Evolutionary conservation across 2,888 invertebrate species (phyloP).

Genomic region (Ecliptopera silaceata): DNA sequence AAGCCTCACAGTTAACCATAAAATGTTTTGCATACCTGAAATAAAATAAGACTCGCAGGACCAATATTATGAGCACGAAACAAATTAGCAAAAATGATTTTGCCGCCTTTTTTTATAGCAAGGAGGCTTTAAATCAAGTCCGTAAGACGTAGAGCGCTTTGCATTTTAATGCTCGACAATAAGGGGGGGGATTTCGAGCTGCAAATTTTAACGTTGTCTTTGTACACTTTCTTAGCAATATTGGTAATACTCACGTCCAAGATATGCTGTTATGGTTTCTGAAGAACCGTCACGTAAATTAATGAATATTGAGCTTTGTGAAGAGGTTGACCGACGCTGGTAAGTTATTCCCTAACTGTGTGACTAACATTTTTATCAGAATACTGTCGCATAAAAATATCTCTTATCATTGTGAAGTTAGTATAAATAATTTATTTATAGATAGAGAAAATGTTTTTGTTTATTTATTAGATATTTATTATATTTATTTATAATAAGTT

Average conservation of each 20-base stretch:
- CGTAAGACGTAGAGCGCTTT: conserved; percentile 39
- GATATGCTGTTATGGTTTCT: conserved; percentile 63
- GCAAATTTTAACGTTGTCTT: conserved; percentile 43
- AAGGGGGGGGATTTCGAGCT: conserved; percentile 36
- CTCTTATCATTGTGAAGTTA: no score
- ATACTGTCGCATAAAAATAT: no score
- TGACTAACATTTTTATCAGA: conserved; percentile 30
- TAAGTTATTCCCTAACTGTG: conserved; percentile 59
- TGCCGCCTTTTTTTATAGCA: conserved; percentile 39
- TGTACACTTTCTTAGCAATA: conserved; percentile 49
- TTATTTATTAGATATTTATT: no score
- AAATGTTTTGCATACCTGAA: conserved; percentile 60
- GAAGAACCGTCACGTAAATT: conserved; percentile 68
- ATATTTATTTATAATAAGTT: no score
- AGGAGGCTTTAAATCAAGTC: conserved; percentile 30
- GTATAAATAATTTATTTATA: no score
- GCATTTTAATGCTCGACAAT: conserved; percentile 22
- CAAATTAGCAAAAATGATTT: conserved; percentile 54
- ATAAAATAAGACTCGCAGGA: conserved; percentile 59
- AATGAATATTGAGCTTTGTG: conserved; percentile 61
- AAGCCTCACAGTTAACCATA: conserved; percentile 60
- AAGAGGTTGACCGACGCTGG: conserved; percentile 45
- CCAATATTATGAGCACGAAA: conserved; percentile 56
- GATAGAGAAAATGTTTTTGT: no score
- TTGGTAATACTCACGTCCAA: conserved; percentile 51